Base-by-base conservation (phyloP, 1,140 invertebrate species). In the Theocolax elegans region DNA sequence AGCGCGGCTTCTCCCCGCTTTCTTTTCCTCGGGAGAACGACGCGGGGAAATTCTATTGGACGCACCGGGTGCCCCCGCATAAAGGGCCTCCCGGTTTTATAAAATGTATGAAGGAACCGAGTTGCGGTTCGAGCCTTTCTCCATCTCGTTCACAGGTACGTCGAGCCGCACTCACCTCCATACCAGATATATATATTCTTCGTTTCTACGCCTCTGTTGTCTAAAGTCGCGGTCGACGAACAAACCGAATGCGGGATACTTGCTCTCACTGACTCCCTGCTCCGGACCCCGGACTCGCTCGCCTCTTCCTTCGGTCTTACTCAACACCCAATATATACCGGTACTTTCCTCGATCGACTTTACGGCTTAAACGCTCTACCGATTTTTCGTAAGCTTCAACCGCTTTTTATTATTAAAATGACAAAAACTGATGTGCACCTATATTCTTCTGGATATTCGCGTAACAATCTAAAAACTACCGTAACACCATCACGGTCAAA, bases 11-110 rank as follows among this genome's bases (percentile, higher is more conserved):
- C 49, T 21, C 44, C 29, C 71, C 70, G 74, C 75, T 64, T 75
- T 80, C 71, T 67, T 67, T 56, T 67, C 23, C 51, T 3, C 53
- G n/a, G 7, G 29, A 9, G n/a, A 38, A 21, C 12, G 54, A 19
- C 17, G 40, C 49, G 15, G 40, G 68, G 72, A 73, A 75, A 78
- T 82, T 80, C 79, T 81, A 79, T 82, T 80, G 76, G 79, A 80
- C 75, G 79, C 77, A 76, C 81, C 80, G 76, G 78, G 77, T 82
- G 79, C 80, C 75, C 72, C 78, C 74, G 72, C 74, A 83, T 80
- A 83, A 83, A 82, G 66, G 80, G 60, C 48, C 71, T 67, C 75
- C 76, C 66, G 75, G 38, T 64, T 51, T 64, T 77, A 82, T 80
- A 83, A 80, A 83, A 80, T 79, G 80, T 79, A 77, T 38, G 38